Base-by-base conservation (phyloP, 2,113 vertebrate genomes). In the Lasiurus borealis region DNA sequence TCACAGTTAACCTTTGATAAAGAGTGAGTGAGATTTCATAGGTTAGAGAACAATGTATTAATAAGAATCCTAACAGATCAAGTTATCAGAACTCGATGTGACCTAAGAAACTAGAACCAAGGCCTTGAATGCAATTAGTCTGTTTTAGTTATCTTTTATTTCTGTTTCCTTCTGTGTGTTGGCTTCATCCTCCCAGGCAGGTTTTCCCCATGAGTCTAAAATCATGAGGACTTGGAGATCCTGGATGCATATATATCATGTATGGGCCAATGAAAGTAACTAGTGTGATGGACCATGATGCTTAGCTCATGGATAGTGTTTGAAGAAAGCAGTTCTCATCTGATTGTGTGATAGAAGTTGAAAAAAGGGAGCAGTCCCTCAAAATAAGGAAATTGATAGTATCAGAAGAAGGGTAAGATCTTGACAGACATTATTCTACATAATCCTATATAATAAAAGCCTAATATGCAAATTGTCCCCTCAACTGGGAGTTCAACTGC, bases 61-160 rank as follows among this genome's bases (percentile, higher is more conserved):
- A 77, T 72, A 68, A 66, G 50, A 85, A 72, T 69, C 85, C 6
- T 18, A 83, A 40, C 46, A 23, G 44, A 14, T n/a, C 34, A 48
- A 95, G n/a, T 81, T 62, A 52, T 6, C 31, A 50, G 48, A 50
- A 50, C 48, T 50, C 48, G 13, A 50, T 72, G 54, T 23, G 15
- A 46, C 18, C 44, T 69, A 19, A 50, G 44, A 27, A 57, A 71
- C 15, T 73, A 15, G 25, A 77, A 66, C 4, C n/a, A 72, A 62
- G 31, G 8, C 2, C 29, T 80, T 46, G 12, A 69, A 62, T 48
- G 16, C 50, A 68, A 48, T 6, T 29, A 46, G 36, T 19, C 8
- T 87, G 6, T 91, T 77, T 92, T 80, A 31, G 40, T 84, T 95
- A 92, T 82, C 18, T 90, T 5, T 71, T 77, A 40, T 40, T 25